These are phyloP conservation scores for Chloromyia formosa DNA, from an alignment of 2,888 invertebrate genomes.

Conservation along the genomic window DNA sequence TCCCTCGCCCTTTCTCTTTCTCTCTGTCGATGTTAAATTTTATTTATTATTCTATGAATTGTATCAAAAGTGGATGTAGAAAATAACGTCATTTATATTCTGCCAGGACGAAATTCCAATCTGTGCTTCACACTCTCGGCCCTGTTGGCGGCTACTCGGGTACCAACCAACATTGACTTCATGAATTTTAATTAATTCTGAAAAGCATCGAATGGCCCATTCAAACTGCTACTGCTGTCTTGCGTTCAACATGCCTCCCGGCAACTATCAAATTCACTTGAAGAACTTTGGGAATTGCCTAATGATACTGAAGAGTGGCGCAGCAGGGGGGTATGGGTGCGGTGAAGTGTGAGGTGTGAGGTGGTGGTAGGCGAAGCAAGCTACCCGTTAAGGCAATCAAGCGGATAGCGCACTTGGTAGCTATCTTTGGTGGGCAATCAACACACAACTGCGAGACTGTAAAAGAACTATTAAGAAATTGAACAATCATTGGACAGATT, in stretches of 20 bases:
- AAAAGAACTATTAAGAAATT: neutral
- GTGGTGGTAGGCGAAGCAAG: too few species aligned
- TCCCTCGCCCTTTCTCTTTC: too few species aligned
- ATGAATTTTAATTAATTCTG: constrained; percentile 18
- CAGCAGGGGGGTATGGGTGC: neutral
- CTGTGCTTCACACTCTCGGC: neutral
- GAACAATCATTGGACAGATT: neutral
- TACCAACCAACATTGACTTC: neutral
- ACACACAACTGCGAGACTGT: neutral
- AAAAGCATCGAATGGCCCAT: constrained; percentile 11
- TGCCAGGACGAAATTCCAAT: neutral
- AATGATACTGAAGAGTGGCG: neutral
- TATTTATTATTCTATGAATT: constrained; percentile 5
- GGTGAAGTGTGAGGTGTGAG: too few species aligned
- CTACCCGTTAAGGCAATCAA: too few species aligned
- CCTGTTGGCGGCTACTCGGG: neutral
- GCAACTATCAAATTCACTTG: constrained; percentile 9
- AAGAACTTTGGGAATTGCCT: neutral
- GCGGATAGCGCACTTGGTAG: too few species aligned
- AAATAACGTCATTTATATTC: constrained; percentile 10
- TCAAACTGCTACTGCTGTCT: neutral
- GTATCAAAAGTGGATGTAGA: constrained; percentile 3
- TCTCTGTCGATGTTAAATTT: neutral
- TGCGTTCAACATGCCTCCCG: neutral
- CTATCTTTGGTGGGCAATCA: too few species aligned